Evolutionary conservation across 2,797 vertebrate species (phyloP), one percentile per base, ranked within the genome.

Genomic region (Potorous gilbertii): DNA sequence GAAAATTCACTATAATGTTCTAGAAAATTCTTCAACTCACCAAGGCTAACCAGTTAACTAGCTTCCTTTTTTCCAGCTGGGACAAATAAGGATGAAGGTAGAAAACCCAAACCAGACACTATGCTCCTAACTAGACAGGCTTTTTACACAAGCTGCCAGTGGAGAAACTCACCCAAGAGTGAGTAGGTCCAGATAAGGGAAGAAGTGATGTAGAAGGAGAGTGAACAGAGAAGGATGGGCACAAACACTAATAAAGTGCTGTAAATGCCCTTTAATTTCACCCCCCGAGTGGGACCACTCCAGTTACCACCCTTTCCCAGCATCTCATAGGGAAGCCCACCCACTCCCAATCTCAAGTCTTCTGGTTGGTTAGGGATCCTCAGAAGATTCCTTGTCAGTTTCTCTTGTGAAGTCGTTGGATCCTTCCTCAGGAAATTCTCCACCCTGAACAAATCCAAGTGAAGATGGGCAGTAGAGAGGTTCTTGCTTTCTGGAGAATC

Each of bases 381-480:
- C 40, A 87, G 21, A 87, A n/a, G 40, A 62, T 29, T 29, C 13
- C 29, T 62, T 46, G 28, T 90, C 29, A 54, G 28, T 46, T 66
- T 3, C 0, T 0, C 34, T 74, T n/a, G 4, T 87, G 40, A 81
- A 81, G 74, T 12, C 28, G 13, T 11, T 87, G 74, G 21, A 27
- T 87, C 0, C 54, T 34, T 90, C 24, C 6, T 56, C 55, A 6
- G 57, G 90, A 21, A 21, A 29, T 46, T 29, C 40, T 0, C 50
- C 93, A 0, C 12, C 55, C 91, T 11, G 55, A 18, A 56, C 74
- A 3, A 1, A 8, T 31, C n/a, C 34, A 14, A 34, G 16, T 12
- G 13, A 0, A 10, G 0, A 1, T 0, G 4, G 66, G n/a, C 55
- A 3, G 0, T 0, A 5, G 2, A 59, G 40, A 0, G 3, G 0